These are phyloP conservation scores for Caenorhabditis imperialis DNA, from an alignment of 2,888 invertebrate species.

Conservation along the genomic window DNA sequence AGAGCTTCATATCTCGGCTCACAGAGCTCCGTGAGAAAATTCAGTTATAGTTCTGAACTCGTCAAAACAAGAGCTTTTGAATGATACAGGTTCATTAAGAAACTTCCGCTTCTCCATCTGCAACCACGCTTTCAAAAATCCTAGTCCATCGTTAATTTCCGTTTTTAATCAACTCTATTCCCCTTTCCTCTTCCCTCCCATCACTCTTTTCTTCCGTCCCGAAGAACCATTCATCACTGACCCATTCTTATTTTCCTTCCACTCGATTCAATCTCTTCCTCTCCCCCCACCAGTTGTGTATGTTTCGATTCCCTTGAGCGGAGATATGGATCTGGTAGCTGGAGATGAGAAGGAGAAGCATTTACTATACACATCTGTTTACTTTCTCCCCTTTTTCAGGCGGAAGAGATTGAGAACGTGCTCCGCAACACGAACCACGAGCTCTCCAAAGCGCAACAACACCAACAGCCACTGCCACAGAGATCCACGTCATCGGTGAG, in stretches of 20 bases:
- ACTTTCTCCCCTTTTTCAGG: slow-evolving; percentile 47
- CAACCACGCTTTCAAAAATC: no score
- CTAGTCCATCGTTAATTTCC: no score
- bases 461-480: no score
- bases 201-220: slow-evolving; percentile 3
- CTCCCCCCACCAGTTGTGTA: slow-evolving; percentile 43
- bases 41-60: no score
- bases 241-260: slow-evolving; percentile 27
- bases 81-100: no score
- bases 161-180: slow-evolving; percentile 31
- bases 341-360: slow-evolving; percentile 15
- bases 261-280: slow-evolving; percentile 34
- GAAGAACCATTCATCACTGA: slow-evolving; percentile 35
- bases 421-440: slow-evolving; percentile 57
- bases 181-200: slow-evolving; percentile 17
- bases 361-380: slow-evolving; percentile 15
- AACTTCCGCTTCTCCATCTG: no score
- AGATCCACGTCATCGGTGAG: no score
- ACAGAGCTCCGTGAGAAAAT: no score
- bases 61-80: no score
- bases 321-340: slow-evolving; percentile 2
- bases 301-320: slow-evolving; percentile 44
- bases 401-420: slow-evolving; percentile 62
- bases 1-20: no score
- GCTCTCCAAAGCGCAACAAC: no score